Base-by-base conservation (phyloP, 2,797 vertebrate genomes). In the Manis crassicaudata region DNA sequence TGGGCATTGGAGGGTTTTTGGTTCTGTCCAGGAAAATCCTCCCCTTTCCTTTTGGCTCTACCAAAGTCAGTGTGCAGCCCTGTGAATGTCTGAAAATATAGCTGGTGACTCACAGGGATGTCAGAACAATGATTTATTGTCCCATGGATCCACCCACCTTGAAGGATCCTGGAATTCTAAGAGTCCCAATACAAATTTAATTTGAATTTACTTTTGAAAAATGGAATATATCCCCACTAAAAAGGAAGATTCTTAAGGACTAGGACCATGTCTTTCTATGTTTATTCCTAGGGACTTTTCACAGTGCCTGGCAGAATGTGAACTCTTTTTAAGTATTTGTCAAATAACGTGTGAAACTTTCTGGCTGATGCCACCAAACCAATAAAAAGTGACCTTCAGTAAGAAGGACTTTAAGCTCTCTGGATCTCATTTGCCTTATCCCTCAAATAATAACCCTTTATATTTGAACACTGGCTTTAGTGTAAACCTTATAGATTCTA, bases 141-240 rank as follows among this genome's bases (percentile, higher is more conserved):
- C 46, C n/a, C 27, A 1, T 46, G 20, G n/a, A 70, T 29, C 62
- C 21, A 37, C 62, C 60, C 6, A 70, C 43, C 32, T 35, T 35
- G n/a, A 25, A 90, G 58, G 17, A 5, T 82, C 56, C 82, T 92
- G 43, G 23, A 73, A 88, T 88, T 86, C n/a, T 56, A 72, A 84
- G 92, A 27, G 62, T 16, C 72, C 77, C 50, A 77, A 43, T 52
- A 40, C 23, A 92, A 85, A 80, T 82, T 88, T 70, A 94, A 58
- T 83, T 70, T 79, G 46, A 86, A 91, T 70, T 90, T 58, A 94
- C 35, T 88, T 96, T 60, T 84, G 58, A 80, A 92, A 62, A 79
- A 54, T 68, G 58, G 88, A 80, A 79, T 70, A 56, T 37, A 29
- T 90, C n/a, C n/a, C 46, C 14, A 35, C 18, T 54, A 12, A n/a